phyloP scores from a whole-genome alignment of 2,113 vertebrate genomes.

The Regulus satrapa region DNA sequence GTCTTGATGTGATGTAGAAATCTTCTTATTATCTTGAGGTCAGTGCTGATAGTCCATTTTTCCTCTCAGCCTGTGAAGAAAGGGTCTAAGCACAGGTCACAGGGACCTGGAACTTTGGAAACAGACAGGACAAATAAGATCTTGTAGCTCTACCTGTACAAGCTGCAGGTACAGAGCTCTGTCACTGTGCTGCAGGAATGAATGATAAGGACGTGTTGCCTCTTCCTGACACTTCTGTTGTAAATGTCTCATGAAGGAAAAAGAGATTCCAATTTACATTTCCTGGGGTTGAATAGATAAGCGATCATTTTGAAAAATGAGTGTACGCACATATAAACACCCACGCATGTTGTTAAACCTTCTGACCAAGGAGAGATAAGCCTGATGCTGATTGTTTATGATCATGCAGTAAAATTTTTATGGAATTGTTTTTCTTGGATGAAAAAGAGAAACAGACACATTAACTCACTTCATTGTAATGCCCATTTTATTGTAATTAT shows the following conservation, averaged over 20 bases:
- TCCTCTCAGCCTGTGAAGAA: background rate
- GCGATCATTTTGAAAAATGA: constrained; percentile 32
- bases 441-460: background rate
- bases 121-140: background rate
- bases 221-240: background rate
- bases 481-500: constrained; percentile 28
- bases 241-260: background rate
- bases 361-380: background rate
- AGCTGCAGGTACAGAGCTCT: background rate
- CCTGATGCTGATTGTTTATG: background rate
- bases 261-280: background rate
- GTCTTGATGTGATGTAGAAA: background rate
- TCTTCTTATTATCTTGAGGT: background rate
- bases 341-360: background rate
- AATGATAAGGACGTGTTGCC: background rate
- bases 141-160: background rate
- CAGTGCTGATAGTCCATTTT: background rate
- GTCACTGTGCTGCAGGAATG: background rate
- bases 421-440: constrained; percentile 5
- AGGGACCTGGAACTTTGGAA: background rate
- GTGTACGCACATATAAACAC: background rate
- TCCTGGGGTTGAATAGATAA: background rate
- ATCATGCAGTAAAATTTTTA: background rate
- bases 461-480: background rate
- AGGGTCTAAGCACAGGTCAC: background rate